Base-by-base conservation (phyloP, 2,113 vertebrate species). In the Amblyopsis rosae region DNA sequence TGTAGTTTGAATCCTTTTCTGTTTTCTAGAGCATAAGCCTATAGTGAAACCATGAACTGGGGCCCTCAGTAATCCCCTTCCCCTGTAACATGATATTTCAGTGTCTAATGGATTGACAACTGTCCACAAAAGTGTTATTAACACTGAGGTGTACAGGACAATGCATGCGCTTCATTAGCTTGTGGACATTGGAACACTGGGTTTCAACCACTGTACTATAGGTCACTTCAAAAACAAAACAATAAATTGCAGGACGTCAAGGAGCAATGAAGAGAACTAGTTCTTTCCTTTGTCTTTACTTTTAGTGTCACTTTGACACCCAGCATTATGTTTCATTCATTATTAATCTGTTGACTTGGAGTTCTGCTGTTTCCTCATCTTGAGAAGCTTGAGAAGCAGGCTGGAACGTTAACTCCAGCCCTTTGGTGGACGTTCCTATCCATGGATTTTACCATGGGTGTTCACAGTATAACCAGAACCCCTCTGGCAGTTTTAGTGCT, bases 311-410 rank as follows among this genome's bases (percentile, higher is more conserved):
- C 77, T 59, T 72, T 83, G 54, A 68, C 64, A 75, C 80, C 64
- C 70, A 19, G 82, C 71, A 82, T 87, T 72, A 9, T 78, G 82
- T 88, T 90, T 81, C 86, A 84, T 87, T 89, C 85, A 89, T 89
- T 83, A 88, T 87, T 90, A 82, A 89, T 82, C 86, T 11, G 6
- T 53, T 13, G 13, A 41, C 35, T 7, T 41, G 35, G 7, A 41
- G 35, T 5, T 41, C 35, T 88, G 83, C 35, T 88, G 83, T 86
- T 88, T 81, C 85, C 79, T 79, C 77, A 86, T 73, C 72, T 81
- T 74, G 79, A 87, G n/a, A n/a, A n/a, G n/a, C 80, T 80, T 80
- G 35, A 41, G 4, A 41, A 41, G 35, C 35, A 41, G 35, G 35
- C 35, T 41, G 12, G 5, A n/a, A 54, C 0, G 7, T 15, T 54